Evolutionary conservation across 2,113 vertebrate species (phyloP).

Genomic region (Coturnix japonica): DNA sequence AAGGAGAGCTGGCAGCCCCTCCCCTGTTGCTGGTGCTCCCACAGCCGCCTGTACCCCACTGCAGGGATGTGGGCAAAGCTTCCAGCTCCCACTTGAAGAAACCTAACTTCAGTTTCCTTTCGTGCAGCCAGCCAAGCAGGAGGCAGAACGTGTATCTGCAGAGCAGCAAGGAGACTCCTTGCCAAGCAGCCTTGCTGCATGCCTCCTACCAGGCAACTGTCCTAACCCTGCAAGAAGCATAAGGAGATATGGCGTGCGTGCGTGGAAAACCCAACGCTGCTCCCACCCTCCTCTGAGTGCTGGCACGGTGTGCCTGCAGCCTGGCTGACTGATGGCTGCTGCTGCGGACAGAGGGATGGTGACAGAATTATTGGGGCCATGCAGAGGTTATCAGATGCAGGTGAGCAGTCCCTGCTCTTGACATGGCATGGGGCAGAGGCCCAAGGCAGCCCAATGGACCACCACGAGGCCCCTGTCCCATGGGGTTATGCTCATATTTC

Average conservation of each 20-base stretch:
- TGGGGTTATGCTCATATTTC: not conserved
- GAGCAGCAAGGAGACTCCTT: not conserved
- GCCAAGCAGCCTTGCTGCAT: not conserved
- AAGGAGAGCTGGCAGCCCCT: not conserved
- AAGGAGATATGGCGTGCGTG: rapidly evolving
- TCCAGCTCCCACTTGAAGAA: not conserved
- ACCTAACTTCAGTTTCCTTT: not conserved
- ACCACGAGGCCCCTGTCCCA: not conserved
- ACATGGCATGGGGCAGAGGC: rapidly evolving
- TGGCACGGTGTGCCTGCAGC: not conserved
- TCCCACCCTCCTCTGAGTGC: not conserved
- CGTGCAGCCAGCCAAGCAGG: not conserved
- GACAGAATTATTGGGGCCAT: rapidly evolving
- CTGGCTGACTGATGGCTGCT: not conserved
- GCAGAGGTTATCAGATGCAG: not conserved
- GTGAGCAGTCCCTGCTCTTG: not conserved
- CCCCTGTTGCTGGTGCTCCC: rapidly evolving
- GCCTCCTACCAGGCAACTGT: not conserved
- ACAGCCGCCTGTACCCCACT: not conserved
- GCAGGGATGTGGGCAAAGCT: not conserved
- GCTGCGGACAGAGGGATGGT: rapidly evolving
- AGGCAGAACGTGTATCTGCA: not conserved
- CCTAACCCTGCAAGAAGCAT: not conserved
- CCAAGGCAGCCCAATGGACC: not conserved
- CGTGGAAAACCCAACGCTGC: not conserved